A percentile compares a stretch with the other conserved stretches of the same genome.
These are phyloP conservation scores for Scaptomyza cyrtandrae DNA, from an alignment of 2,888 invertebrate species.

Conservation along the genomic window DNA sequence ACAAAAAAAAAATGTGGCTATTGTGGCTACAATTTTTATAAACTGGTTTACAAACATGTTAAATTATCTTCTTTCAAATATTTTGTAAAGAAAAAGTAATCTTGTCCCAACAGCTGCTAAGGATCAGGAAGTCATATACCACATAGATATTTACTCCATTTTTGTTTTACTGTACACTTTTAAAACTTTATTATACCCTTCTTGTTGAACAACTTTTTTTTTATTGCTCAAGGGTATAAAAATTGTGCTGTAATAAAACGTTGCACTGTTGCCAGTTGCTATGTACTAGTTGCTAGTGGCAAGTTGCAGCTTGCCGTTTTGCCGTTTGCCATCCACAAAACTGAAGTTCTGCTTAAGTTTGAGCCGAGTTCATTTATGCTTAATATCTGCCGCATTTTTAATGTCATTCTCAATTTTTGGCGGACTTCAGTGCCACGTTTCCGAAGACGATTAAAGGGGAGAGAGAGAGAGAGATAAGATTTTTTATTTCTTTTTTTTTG, in stretches of 20 bases:
- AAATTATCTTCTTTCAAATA: neutral
- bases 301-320: conserved; percentile 17
- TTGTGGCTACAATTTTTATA: too few relatives aligned
- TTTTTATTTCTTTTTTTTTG: conserved; percentile 28
- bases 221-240: neutral
- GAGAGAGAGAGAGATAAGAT: conserved; percentile 15
- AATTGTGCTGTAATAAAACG: conserved; percentile 14
- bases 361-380: conserved; percentile 69
- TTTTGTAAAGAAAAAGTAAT: neutral
- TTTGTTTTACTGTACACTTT: neutral
- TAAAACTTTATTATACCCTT: conserved; percentile 1
- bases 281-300: conserved; percentile 15
- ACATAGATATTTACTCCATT: neutral
- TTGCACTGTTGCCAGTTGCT: conserved; percentile 18
- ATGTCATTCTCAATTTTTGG: conserved; percentile 56
- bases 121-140: neutral
- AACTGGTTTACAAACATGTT: too few relatives aligned
- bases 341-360: conserved; percentile 40
- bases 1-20: too few relatives aligned
- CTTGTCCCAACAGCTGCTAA: neutral
- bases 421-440: conserved; percentile 30
- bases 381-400: conserved; percentile 73
- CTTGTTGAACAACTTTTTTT: neutral
- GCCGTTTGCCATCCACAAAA: conserved; percentile 30
- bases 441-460: conserved; percentile 6